Conservation (phyloP, 2,797 vertebrate genomes). For the Meriones psammophilus region DNA sequence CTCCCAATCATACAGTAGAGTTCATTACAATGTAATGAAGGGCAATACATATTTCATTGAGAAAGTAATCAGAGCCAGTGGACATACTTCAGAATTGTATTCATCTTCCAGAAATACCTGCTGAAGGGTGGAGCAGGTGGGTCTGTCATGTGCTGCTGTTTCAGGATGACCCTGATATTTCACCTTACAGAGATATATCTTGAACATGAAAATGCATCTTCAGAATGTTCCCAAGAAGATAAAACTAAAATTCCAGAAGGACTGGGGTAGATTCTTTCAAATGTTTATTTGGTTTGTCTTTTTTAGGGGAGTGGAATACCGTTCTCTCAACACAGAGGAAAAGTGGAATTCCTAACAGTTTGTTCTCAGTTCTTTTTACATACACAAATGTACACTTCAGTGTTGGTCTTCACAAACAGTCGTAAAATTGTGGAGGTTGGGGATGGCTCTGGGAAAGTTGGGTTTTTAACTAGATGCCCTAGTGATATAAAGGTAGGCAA, state of each 20-base stretch:
- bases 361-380: conserved; percentile 23
- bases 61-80: conserved; percentile 38
- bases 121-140: neutral
- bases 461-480: neutral
- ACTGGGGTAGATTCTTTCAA: conserved; percentile 81
- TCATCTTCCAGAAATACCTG: conserved; percentile 54
- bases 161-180: too few species aligned
- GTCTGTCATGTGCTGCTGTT: too few species aligned
- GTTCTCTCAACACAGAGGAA: conserved; percentile 10
- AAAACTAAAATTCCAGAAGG: conserved; percentile 73
- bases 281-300: conserved; percentile 34
- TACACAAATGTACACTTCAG: neutral
- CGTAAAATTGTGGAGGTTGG: neutral
- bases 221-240: conserved; percentile 77
- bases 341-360: neutral
- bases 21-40: conserved; percentile 10
- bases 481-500: neutral
- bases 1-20: neutral
- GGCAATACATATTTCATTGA: conserved; percentile 37
- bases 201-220: conserved; percentile 68
- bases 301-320: neutral
- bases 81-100: neutral
- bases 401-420: neutral
- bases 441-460: neutral
- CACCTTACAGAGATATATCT: conserved; percentile 50